Evolutionary conservation across 2,797 vertebrate genomes (phyloP), one percentile per base, ranked within the genome.

Genomic region (Rhinophrynus dorsalis): DNA sequence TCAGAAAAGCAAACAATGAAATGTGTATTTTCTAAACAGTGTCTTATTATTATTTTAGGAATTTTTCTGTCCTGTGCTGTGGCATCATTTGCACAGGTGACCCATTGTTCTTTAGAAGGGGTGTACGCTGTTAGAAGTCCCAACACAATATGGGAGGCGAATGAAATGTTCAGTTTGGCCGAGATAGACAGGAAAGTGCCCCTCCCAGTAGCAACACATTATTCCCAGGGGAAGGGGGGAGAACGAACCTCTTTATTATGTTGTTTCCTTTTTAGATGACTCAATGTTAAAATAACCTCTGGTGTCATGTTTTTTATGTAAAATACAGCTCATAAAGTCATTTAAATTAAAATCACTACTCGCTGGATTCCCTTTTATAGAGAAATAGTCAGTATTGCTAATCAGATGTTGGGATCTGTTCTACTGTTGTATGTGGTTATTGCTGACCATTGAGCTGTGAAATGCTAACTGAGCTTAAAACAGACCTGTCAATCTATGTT

Each of bases 1-100:
- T 89, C 82, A 80, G 85, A 83, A 84, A 83, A 87, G 83, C 82
- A 82, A 83, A 83, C 74, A 84, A 89, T 88, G 79, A 85, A 87
- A 89, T 86, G 86, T 87, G 82, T 83, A 84, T 88, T 83, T 82
- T 79, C 83, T 80, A 85, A 85, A 82, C 79, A 81, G 85, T 83
- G n/a, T n/a, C n/a, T n/a, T n/a, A n/a, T n/a, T n/a, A n/a, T n/a
- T n/a, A n/a, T n/a, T n/a, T n/a, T n/a, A n/a, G n/a, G n/a, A n/a
- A n/a, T n/a, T n/a, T n/a, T n/a, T n/a, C n/a, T n/a, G n/a, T n/a
- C n/a, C 8, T 38, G 37, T 10, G 17, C 17, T 17, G 40, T 50
- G 10, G 24, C 20, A 17, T 52, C 27, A 32, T n/a, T 32, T 17
- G 6, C 20, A 26, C 56, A 38, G 33, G 55, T 45, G 12, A 47